Evolutionary conservation across 92 coral and sea anemone genomes (phyloP), one percentile per base, ranked within the genome.

Genomic region (Heliopora coerulea): DNA sequence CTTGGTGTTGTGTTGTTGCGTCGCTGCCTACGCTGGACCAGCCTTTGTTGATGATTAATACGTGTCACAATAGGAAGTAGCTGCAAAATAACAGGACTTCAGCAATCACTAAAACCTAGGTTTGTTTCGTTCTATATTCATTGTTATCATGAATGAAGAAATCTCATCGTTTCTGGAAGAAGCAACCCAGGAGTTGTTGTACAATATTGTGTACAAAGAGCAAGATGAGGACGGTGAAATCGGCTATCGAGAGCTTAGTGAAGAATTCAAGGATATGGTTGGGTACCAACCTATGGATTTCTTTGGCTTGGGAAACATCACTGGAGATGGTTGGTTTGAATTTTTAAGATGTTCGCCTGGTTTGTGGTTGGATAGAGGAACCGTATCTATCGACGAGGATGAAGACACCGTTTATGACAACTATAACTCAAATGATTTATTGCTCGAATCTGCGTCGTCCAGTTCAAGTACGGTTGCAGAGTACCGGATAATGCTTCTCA

Each of bases 401-500:
- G 35, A 46, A 28, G 12, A 23, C 46, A 35, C 33, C 34, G 31
- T 24, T 3, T 32, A 14, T 21, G 68, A 35, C 13, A 21, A 62
- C 3, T 46, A 46, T 46, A 46, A 58, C 17, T 58, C 37, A 4
- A 37, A 37, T 10, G 19, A 10, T 8, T 12, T 19, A 23, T 11
- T 17, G 19, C 12, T 23, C 11, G 9, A 10, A 1, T 3, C 29
- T 17, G 60, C 17, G 17, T 8, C 12, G 23, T 17, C 23, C 12
- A 0, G 10, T 12, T 23, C 60, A 54, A 27, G 12, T 8, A 10
- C 60, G 8, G 33, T 72, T 15, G 80, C 59, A 0, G 49, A 62
- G 12, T 80, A 80, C 33, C 84, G 84, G 18, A 57, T 60, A 49
- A 62, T 29, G 27, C 62, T 80, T 19, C 54, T 80, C 49, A 17